Base-by-base conservation (phyloP, 2,797 vertebrate species). In the Pteronotus mesoamericanus region DNA sequence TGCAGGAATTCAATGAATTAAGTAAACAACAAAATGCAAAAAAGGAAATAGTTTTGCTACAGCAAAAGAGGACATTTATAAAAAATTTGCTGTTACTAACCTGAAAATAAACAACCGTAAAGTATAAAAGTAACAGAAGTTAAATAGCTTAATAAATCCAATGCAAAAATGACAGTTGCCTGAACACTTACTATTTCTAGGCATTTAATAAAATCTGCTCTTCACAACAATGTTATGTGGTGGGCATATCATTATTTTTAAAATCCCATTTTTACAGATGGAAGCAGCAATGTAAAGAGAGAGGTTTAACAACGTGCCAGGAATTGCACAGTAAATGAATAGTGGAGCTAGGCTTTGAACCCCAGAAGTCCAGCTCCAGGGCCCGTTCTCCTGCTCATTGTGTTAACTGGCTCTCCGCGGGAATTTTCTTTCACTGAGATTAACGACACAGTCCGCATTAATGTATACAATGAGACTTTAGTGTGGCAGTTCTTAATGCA, bases 81-180 rank as follows among this genome's bases (percentile, higher is more conserved):
- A 86, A 68, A 66, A 34, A 82, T 24, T 61, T 29, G 21, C 80
- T 82, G 74, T 11, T 69, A 64, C 19, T 59, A 87, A 32, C 29
- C 53, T 87, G 82, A 77, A 93, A 71, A 95, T 42, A 95, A 96
- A 86, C 29, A 75, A 77, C 15, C 51, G 9, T 44, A 71, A 91
- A 16, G 19, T 61, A 57, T 74, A 48, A 91, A 91, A 71, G 46
- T 82, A 94, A 61, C 15, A 26, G 5, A 64, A 53, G 64, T 89
- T 83, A 59, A 95, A 88, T n/a, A 83, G 44, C 14, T 74, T 80
- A 59, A 53, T 68, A 87, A 91, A 66, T 72, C 34, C 77, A 96
- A 64, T 14, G 42, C 51, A 75, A 88, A 68, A 75, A 26, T 77
- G 57, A 69, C 42, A 51, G 39, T 29, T 80, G 39, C 18, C 75